Percentiles rank a stretch among this genome's conserved stretches.
phyloP scores from a whole-genome alignment of 2,113 vertebrate species.

The Xyrauchen texanus region DNA sequence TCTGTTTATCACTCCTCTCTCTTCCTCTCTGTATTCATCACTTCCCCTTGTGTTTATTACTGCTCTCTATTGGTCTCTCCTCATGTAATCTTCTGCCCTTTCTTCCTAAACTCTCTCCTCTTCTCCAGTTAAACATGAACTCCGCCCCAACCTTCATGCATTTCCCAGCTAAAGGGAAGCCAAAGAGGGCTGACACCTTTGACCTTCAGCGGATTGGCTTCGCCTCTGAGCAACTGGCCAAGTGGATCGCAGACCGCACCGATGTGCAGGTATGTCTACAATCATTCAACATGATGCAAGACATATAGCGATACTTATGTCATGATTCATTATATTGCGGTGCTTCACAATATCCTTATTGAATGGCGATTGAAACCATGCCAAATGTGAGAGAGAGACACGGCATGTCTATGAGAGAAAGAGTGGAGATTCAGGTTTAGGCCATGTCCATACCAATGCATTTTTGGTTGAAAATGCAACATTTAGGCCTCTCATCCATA shows the following conservation, averaged over 20 bases:
- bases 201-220: conserved; percentile 97
- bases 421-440: no score
- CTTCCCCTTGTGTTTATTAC: neutral
- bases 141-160: conserved; percentile 99
- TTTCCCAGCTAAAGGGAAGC: conserved; percentile 97
- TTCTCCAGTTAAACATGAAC: conserved; percentile 93
- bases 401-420: no score
- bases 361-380: no score
- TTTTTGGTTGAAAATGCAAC: no score
- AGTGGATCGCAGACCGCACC: conserved; percentile 98
- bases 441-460: no score
- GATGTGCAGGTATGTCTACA: conserved; percentile 87
- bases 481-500: no score
- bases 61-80: neutral
- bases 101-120: conserved; percentile 34
- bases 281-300: neutral
- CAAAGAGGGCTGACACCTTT: conserved; percentile 92
- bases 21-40: neutral
- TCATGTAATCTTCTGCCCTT: neutral
- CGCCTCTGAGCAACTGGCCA: conserved; percentile 95
- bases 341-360: no score
- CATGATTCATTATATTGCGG: no score
- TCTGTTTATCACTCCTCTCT: neutral
- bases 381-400: no score
- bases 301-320: no score